Percentiles rank a stretch among this genome's conserved stretches.
Conservation (phyloP, 2,888 invertebrate species). For the Brachyptera putata region DNA sequence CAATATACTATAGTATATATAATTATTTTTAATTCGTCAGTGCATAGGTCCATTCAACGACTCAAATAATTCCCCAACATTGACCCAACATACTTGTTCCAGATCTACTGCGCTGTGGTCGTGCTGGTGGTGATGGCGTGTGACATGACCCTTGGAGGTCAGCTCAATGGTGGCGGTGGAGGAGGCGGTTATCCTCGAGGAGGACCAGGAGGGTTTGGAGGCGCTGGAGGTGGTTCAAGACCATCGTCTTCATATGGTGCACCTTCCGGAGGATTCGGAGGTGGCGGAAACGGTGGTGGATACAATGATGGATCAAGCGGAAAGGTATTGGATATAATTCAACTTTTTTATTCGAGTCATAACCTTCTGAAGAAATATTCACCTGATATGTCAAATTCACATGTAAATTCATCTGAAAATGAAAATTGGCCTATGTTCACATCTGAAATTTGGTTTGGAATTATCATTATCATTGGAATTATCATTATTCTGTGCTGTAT, state of each 20-base stretch:
- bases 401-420: no score
- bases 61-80: not conserved
- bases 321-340: no score
- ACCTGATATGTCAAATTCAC: not conserved
- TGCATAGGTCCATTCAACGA: no score
- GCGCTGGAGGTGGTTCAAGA: constrained; percentile 24
- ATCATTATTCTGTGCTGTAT: no score
- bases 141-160: constrained; percentile 19
- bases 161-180: constrained; percentile 7
- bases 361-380: no score
- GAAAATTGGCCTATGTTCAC: no score
- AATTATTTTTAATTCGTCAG: no score
- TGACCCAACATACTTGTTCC: not conserved
- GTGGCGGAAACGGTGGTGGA: constrained; percentile 14
- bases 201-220: constrained; percentile 18
- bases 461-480: no score
- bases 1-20: no score
- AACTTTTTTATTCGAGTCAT: no score
- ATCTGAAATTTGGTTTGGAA: no score
- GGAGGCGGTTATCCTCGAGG: constrained; percentile 15
- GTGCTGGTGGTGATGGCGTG: constrained; percentile 10
- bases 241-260: not conserved
- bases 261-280: constrained; percentile 22
- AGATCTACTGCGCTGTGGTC: constrained; percentile 14
- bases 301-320: constrained; percentile 10